These are phyloP conservation scores for Phymatocera aterrima DNA, from an alignment of 2,888 invertebrate genomes.

Conservation along the genomic window DNA sequence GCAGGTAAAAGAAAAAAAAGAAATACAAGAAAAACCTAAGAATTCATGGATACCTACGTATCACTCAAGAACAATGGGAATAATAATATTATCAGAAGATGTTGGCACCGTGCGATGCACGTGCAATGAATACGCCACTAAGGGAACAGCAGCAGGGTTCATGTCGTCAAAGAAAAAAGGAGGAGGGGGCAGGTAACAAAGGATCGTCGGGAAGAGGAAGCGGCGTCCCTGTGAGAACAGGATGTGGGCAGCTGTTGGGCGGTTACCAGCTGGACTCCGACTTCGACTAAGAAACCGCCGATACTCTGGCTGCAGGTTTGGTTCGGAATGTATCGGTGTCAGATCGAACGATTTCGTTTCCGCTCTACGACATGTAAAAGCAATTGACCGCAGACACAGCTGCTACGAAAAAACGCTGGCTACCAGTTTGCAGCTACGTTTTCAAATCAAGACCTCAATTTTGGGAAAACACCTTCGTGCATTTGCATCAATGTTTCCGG, in stretches of 20 bases:
- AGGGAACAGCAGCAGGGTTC: not conserved
- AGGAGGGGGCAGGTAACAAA: not conserved
- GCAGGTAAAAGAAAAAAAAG: too few relatives aligned
- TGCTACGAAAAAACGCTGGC: not conserved
- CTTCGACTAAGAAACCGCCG: not conserved
- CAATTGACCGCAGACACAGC: not conserved
- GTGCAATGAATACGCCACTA: not conserved
- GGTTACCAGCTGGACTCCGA: constrained; percentile 69
- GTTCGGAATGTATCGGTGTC: constrained; percentile 30
- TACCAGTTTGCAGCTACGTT: not conserved
- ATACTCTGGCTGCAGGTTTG: constrained; percentile 1
- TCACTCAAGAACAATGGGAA: not conserved
- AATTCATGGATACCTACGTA: not conserved
- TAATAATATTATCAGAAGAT: not conserved
- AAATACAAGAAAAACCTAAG: not conserved
- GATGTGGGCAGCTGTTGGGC: constrained; percentile 70
- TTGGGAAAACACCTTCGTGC: not conserved
- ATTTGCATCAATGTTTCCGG: not conserved
- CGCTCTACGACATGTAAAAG: constrained; percentile 8
- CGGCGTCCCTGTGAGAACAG: constrained; percentile 57
- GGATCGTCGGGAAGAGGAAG: constrained; percentile 36
- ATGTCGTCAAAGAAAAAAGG: not conserved
- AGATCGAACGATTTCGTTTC: constrained; percentile 32
- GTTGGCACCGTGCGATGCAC: constrained; percentile 7
- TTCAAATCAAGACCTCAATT: not conserved